Base-by-base conservation (phyloP, 2,888 invertebrate species). In the Drosophila parthenogenetica region DNA sequence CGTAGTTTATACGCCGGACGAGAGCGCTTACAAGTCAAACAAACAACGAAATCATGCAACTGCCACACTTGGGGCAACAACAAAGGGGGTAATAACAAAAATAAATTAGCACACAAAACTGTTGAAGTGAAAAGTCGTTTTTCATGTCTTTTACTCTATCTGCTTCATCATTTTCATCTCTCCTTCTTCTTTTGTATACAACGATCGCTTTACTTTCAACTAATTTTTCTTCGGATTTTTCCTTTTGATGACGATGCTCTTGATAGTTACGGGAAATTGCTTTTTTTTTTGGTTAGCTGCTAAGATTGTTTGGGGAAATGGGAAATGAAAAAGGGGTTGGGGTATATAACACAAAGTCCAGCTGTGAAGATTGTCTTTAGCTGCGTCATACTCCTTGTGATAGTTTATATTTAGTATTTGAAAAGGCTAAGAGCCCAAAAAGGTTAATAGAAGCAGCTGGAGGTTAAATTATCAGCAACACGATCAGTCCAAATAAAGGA, bases 71-170 rank as follows among this genome's bases (percentile, higher is more conserved):
- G 69, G 45, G 75, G 72, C 81, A 69, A 14, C 58, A 45, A 16
- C 61, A 59, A 42, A 14, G 39, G 64, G 54, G 53, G 53, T 49
- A 69, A 69, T 74, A 72, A 76, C 79, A 73, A 79, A 84, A 84
- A 75, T 82, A 78, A 84, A 84, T 84, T 88, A 88, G 83, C 83
- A 83, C 88, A 88, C 89, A 84, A 83, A 84, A 86, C 83, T 84
- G 83, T 86, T 88, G 86, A 84, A 84, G 88, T 84, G 83, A 84
- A 84, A 84, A 88, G 83, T 82, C 83, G 81, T 82, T 88, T 84
- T 88, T 88, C 86, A 88, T 75, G 65, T 77, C 68, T 73, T 66
- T 66, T 48, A 57, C 62, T 35, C 37, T 29, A 19, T 50, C 49
- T 16, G 17, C 42, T 39, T 17, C 49, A 29, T 11, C n/a, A n/a